Conservation (phyloP, 2,888 invertebrate genomes). For the Drosophila histrio region DNA sequence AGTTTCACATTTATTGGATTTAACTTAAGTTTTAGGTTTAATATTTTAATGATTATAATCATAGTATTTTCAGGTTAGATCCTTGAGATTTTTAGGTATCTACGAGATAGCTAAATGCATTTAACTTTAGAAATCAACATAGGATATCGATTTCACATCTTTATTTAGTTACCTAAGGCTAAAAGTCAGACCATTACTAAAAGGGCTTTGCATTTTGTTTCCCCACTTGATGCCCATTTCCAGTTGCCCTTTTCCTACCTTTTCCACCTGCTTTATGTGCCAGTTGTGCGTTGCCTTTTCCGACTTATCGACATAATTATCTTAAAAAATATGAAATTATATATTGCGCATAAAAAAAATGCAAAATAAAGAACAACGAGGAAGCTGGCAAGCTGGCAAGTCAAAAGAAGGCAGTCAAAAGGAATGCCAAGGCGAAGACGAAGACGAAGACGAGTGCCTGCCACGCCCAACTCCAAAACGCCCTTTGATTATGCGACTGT, state of each 20-base stretch:
- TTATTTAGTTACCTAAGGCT: neutral
- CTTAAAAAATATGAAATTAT: slow-evolving; percentile 79
- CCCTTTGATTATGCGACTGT: slow-evolving; percentile 71
- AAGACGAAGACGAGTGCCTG: slow-evolving; percentile 33
- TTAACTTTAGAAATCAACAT: neutral
- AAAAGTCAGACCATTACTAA: neutral
- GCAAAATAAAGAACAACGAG: slow-evolving; percentile 38
- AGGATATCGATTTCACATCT: neutral
- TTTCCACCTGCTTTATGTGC: slow-evolving; percentile 48
- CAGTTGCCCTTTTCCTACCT: slow-evolving; percentile 10
- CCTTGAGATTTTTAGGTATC: neutral
- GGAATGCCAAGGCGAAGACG: slow-evolving; percentile 8
- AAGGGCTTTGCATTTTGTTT: neutral
- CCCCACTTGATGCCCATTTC: slow-evolving; percentile 4
- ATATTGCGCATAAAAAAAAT: slow-evolving; percentile 52
- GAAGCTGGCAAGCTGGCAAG: slow-evolving; percentile 38
- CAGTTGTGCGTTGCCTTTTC: slow-evolving; percentile 65
- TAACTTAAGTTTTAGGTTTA: too few relatives aligned
- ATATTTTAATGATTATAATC: neutral
- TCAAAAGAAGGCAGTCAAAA: slow-evolving; percentile 34
- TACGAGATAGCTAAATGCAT: neutral
- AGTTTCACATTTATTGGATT: too few relatives aligned
- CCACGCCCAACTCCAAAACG: slow-evolving; percentile 45
- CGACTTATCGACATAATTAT: slow-evolving; percentile 80
- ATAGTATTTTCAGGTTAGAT: neutral